Evolutionary conservation across 2,113 vertebrate species (phyloP), one percentile per base, ranked within the genome.

Genomic region (Grantiella picta): DNA sequence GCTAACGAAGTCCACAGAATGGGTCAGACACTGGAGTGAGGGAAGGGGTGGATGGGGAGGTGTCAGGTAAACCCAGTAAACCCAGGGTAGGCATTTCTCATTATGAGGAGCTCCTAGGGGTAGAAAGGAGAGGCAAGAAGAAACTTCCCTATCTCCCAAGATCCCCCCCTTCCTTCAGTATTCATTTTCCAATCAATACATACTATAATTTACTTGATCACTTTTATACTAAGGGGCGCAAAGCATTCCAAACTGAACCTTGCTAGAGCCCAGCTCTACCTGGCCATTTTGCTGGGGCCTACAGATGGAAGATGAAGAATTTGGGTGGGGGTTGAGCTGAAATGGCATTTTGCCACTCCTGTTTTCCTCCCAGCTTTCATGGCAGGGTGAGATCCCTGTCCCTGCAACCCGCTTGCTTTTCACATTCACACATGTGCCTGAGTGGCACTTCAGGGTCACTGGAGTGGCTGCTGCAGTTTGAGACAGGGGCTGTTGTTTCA

Each of bases 341-440:
- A 79, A 61, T 52, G 56, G 52, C 66, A 56, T 83, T 86, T 76
- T 50, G 21, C 44, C 1, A n/a, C 61, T 87, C 71, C 33, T 90
- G 61, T 59, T 88, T 93, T 89, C 56, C 71, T 95, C 63, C 12
- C 57, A 68, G 75, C 29, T 91, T 59, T 63, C 5, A 8, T 29
- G 33, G 71, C 2, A 0, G 53, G 20, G 60, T 2, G 15, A 68
- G 53, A 64, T 17, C 53, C 82, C 31, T 1, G 4, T 33, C 22
- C 24, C 60, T 31, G 54, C 49, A 68, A 25, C 13, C 12, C 10
- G 3, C 71, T 69, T 11, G 3, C 64, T 36, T 42, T 70, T 29
- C 36, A 44, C 36, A 33, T 42, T 7, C 15, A 49, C 29, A 15
- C 0, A 0, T 12, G 13, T 12, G 50, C 54, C 54, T 20, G 11